Evolutionary conservation across 2,113 vertebrate genomes (phyloP), one percentile per base, ranked within the genome.

Genomic region (Rafetus swinhoei): DNA sequence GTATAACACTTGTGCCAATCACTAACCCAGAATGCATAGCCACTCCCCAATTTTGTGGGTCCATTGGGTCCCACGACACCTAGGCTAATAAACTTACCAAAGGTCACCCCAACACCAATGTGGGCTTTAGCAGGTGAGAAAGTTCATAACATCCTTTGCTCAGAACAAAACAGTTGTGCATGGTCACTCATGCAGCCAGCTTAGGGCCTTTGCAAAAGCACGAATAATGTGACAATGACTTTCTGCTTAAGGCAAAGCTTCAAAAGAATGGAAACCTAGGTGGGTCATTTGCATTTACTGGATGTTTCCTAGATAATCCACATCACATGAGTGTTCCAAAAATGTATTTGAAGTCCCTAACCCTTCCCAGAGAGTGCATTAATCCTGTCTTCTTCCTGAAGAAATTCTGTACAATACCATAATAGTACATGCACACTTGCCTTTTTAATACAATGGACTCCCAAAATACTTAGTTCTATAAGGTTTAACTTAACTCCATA

Each of bases 21-120:
- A 29, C 2, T 5, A 92, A 84, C 11, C 0, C 0, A 90, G 65
- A 52, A 53, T 18, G 74, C 79, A 50, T 6, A 90, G 21, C 1
- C 16, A 13, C 9, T n/a, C 72, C 35, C 77, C 19, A 16, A 7
- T 29, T 27, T 18, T 85, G 27, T 52, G 27, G 35, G 62, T 52
- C 9, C 90, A 83, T 92, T 59, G 29, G 6, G 45, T 45, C 45
- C 45, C 45, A 45, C 6, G 32, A 69, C 65, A 72, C 32, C 18
- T 32, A 35, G n/a, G 32, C 18, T 72, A 72, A 72, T 72, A 35
- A 72, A 4, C 4, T 35, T 72, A 72, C 14, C 60, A 7, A n/a
- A 10, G 9, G 32, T n/a, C 9, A 35, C 9, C n/a, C 65, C 65
- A 35, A 21, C 65, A 35, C 65, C 32, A 72, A 3, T 7, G 21